Percentiles rank a stretch among this genome's conserved stretches.
Evolutionary conservation across 2,797 vertebrate species (phyloP).

Genomic region (Halcyon leucocephala): DNA sequence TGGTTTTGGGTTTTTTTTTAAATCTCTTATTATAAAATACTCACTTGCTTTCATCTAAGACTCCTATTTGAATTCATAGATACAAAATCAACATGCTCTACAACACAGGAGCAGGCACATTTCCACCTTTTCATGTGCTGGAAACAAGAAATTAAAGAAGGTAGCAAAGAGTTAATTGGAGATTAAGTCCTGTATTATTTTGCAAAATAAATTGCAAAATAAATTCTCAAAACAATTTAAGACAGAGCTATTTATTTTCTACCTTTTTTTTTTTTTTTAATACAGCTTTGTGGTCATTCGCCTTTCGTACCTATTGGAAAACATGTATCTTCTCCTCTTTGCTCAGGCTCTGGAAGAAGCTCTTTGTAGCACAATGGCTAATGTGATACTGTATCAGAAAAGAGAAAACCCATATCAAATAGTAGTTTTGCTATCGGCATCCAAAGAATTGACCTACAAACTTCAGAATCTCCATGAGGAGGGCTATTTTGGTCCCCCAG

Average conservation of each 20-base stretch:
- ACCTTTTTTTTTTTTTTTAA: not conserved
- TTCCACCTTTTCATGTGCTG: not conserved
- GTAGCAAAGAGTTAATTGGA: not conserved
- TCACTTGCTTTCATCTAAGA: not conserved
- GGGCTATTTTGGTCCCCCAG: conserved; percentile 77
- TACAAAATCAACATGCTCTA: not conserved
- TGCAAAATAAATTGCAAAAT: not conserved
- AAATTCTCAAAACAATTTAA: not conserved
- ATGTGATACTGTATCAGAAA: conserved; percentile 76
- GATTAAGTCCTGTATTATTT: not conserved
- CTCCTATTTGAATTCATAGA: not conserved
- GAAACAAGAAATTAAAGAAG: not conserved
- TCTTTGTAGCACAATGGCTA: conserved; percentile 73
- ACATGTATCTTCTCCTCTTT: conserved; percentile 74
- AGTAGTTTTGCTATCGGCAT: conserved; percentile 78
- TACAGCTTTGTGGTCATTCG: conserved; percentile 85
- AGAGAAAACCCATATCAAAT: conserved; percentile 75
- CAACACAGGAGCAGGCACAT: not conserved
- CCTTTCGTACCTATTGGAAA: conserved; percentile 77
- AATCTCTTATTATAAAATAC: not conserved
- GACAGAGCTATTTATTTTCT: not conserved
- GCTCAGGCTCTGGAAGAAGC: conserved; percentile 83
- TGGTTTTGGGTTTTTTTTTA: not conserved
- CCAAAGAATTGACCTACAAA: conserved; percentile 81
- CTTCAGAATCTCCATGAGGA: conserved; percentile 76